Conservation (phyloP, 1,140 invertebrate species). For the Diuraphis noxia region DNA sequence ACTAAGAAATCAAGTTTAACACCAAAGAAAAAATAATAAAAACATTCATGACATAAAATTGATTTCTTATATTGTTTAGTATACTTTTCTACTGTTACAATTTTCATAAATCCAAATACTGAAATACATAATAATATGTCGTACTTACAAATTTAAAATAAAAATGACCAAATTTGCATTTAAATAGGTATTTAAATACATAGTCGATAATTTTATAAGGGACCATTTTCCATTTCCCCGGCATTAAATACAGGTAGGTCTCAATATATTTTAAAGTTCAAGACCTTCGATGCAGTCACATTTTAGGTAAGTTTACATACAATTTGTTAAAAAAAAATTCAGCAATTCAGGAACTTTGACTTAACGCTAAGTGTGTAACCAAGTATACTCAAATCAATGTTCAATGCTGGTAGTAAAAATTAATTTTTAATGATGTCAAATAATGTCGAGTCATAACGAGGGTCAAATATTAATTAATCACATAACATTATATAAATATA, state of each 20-base stretch:
- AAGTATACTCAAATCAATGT: not conserved
- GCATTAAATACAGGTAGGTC: not conserved
- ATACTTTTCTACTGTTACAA: not conserved
- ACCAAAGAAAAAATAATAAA: not conserved
- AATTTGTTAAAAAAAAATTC: not conserved
- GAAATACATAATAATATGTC: no score
- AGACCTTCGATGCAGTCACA: not conserved
- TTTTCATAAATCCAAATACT: no score
- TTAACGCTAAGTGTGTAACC: not conserved
- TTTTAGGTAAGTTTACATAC: not conserved
- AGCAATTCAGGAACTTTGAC: not conserved
- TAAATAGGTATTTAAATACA: no score
- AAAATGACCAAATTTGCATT: no score
- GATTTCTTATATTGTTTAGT: not conserved
- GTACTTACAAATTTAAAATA: no score
- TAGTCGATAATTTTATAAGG: not conserved
- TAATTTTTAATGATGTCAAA: no score
- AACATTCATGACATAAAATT: not conserved
- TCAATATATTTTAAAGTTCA: not conserved
- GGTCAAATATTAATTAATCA: not conserved
- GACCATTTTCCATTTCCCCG: not conserved
- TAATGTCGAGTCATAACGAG: no score
- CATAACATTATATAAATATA: not conserved
- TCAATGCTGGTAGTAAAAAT: not conserved
- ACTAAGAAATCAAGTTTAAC: not conserved